A percentile compares a stretch with the other conserved stretches of the same genome.
Evolutionary conservation across 2,113 vertebrate species (phyloP).

Genomic region (Gambusia holbrooki): DNA sequence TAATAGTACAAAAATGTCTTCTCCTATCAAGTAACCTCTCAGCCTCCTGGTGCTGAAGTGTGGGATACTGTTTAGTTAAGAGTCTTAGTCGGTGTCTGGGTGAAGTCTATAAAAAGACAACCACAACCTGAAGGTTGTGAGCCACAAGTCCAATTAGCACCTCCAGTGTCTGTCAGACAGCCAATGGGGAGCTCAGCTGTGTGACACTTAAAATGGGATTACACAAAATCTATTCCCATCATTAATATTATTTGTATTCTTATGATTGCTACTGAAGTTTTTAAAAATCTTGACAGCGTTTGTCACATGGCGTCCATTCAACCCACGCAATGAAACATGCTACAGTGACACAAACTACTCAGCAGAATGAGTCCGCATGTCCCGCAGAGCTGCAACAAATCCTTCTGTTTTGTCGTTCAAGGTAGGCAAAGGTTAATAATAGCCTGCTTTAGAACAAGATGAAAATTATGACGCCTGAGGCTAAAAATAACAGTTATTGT

Average conservation of each 20-base stretch:
- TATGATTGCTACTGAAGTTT: too few species aligned
- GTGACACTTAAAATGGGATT: too few species aligned
- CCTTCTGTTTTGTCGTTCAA: too few species aligned
- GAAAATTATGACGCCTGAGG: background rate
- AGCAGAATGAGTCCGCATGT: too few species aligned
- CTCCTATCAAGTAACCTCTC: background rate
- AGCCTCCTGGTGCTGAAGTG: slow-evolving; percentile 2
- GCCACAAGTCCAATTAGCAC: background rate
- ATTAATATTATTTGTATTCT: too few species aligned
- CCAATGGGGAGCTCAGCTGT: background rate
- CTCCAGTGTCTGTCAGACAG: background rate
- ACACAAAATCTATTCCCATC: too few species aligned
- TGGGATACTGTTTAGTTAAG: slow-evolving; percentile 1
- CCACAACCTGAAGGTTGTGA: slow-evolving; percentile 6
- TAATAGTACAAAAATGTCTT: background rate
- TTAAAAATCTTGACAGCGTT: background rate
- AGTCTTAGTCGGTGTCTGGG: slow-evolving; percentile 53
- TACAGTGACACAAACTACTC: background rate
- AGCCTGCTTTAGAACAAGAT: background rate
- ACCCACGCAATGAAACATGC: background rate
- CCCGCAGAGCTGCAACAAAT: too few species aligned
- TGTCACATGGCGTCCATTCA: background rate
- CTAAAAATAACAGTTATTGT: background rate
- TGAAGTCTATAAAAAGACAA: slow-evolving; percentile 52
- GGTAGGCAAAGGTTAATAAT: background rate